Evolutionary conservation across 2,888 invertebrate genomes (phyloP), one percentile per base, ranked within the genome.

Genomic region (Ditylenchus weischeri): DNA sequence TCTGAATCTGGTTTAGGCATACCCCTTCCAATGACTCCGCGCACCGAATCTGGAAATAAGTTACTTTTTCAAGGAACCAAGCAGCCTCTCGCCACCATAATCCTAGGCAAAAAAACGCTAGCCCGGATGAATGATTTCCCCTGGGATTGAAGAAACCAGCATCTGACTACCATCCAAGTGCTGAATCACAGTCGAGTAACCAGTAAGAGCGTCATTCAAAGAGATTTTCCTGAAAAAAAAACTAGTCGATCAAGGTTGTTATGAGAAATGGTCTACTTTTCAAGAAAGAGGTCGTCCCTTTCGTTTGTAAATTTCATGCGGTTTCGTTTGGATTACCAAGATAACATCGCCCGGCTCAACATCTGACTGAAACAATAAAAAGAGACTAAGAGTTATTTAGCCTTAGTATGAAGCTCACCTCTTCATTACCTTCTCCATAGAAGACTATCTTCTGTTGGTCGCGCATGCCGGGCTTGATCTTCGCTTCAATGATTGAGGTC

Each of bases 151-250:
- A 83, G 88, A 89, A 64, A 95, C 87, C 63, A 92, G 86, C 70
- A 94, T 85, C 80, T 90, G 89, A 61, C 93, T 87, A 0, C 91
- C 92, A 86, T 94, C 93, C 76, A 95, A 87, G 84, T 94, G 93
- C 81, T 89, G 89, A n/a, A 94, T 85, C 60, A 89, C 87, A 84
- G 91, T 89, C 68, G 88, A 87, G 84, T 92, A 91, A 10, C 94
- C 94, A 85, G 93, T 93, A 13, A 94, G 86, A 18, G 94, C 91
- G 84, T 94, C 92, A 3, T 91, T 90, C 64, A 94, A 85, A 54
- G 89, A 88, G 54, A 94, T 68, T 67, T 72, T 73, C 57, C 70
- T 75, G 13, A 49, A 58, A 48, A 5, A 3, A 54, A 21, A 54
- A 54, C 5, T 15, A 15, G 23, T 54, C n/a, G 6, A 54, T 2